Percentiles rank a stretch among this genome's conserved stretches.
Conservation (phyloP, 2,113 vertebrate genomes). For the Oryctolagus cuniculus region DNA sequence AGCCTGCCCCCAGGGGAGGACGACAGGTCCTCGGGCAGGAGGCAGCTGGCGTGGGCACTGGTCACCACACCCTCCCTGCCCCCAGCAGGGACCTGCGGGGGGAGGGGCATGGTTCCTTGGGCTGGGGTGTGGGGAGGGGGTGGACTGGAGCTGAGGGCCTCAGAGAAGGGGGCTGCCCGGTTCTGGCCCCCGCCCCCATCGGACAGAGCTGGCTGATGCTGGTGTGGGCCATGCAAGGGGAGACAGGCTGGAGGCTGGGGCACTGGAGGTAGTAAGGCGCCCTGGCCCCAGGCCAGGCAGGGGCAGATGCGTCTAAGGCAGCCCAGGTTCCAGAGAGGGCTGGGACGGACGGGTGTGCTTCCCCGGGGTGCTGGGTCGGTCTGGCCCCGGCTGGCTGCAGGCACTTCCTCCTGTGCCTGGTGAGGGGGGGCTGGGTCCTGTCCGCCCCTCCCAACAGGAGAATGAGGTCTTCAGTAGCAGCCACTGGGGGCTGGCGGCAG, state of each 20-base stretch:
- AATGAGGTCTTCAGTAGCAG: conserved; percentile 49
- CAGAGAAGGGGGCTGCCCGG: not conserved
- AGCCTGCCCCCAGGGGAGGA: not conserved
- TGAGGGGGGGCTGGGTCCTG: not conserved
- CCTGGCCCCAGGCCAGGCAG: conserved; percentile 50
- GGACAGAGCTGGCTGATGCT: not conserved
- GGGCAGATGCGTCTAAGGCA: conserved; percentile 63
- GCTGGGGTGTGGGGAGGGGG: not conserved
- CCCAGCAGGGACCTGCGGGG: not conserved
- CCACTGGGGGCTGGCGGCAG: not conserved
- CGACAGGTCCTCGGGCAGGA: not conserved
- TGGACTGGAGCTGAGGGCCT: not conserved
- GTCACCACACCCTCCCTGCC: accelerated
- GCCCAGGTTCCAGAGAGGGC: conserved; percentile 26
- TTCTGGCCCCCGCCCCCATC: not conserved
- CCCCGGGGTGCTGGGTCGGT: not conserved
- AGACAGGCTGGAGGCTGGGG: conserved; percentile 40
- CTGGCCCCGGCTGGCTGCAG: conserved; percentile 29
- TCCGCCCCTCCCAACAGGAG: conserved; percentile 51
- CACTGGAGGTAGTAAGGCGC: conserved; percentile 77
- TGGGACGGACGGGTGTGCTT: not conserved
- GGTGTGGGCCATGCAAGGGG: not conserved
- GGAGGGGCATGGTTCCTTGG: not conserved
- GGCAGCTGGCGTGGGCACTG: not conserved
- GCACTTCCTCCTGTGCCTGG: conserved; percentile 63